Evolutionary conservation across 2,888 invertebrate genomes (phyloP).

Genomic region (Harpalus rubripes): DNA sequence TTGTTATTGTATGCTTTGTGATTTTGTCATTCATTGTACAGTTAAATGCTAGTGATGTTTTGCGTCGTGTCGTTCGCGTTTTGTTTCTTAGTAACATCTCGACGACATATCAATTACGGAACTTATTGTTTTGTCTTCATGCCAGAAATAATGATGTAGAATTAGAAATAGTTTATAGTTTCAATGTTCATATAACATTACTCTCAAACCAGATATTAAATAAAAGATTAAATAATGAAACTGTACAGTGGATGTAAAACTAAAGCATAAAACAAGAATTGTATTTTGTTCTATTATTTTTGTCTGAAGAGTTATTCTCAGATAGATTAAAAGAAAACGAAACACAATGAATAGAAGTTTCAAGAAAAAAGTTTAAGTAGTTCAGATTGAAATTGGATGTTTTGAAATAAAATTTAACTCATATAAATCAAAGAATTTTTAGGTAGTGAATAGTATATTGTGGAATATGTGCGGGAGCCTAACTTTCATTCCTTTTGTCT

Average conservation of each 20-base stretch:
- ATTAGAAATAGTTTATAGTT: neutral
- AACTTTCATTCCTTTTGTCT: too few relatives aligned
- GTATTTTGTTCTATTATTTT: too few relatives aligned
- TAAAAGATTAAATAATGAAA: neutral
- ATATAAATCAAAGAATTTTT: too few relatives aligned
- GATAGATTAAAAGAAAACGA: too few relatives aligned
- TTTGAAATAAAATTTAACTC: too few relatives aligned
- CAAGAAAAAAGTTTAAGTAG: too few relatives aligned
- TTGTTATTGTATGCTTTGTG: too few relatives aligned
- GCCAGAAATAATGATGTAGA: neutral
- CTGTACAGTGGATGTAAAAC: neutral
- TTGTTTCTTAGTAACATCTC: neutral
- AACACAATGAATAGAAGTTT: too few relatives aligned
- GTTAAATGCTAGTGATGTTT: neutral
- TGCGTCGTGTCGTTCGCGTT: neutral
- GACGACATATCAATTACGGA: slow-evolving; percentile 1
- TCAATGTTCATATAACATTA: neutral
- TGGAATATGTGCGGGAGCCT: too few relatives aligned
- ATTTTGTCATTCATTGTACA: neutral
- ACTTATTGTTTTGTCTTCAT: neutral
- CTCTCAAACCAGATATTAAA: neutral
- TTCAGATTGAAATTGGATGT: too few relatives aligned
- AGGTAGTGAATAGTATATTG: too few relatives aligned
- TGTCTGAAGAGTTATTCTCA: too few relatives aligned
- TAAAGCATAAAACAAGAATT: neutral